A percentile compares a stretch with the other conserved stretches of the same genome.
These are phyloP conservation scores for Anguilla japonica DNA, from an alignment of 2,113 vertebrate species.

Conservation along the genomic window DNA sequence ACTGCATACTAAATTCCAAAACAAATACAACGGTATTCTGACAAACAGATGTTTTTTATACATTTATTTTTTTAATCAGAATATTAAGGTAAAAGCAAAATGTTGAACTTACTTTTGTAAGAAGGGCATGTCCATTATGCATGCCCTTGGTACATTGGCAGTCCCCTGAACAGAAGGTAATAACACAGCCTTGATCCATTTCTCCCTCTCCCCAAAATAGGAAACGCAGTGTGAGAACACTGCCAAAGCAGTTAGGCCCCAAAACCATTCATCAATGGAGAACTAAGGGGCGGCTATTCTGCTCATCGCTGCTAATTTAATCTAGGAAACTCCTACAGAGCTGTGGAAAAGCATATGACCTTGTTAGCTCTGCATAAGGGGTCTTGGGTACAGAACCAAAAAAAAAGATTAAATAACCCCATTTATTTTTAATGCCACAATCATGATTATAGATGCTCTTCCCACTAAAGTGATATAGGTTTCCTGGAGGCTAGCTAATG, in stretches of 20 bases:
- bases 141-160: constrained; percentile 42
- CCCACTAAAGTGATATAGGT: constrained; percentile 40
- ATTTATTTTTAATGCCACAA: constrained; percentile 12
- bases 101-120: constrained; percentile 26
- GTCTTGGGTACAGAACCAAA: not conserved
- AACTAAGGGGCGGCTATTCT: constrained; percentile 45
- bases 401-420: not conserved
- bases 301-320: constrained; percentile 53
- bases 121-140: constrained; percentile 37
- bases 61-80: no score
- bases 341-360: constrained; percentile 22
- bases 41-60: no score
- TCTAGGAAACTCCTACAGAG: constrained; percentile 51
- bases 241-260: constrained; percentile 60
- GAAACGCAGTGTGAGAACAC: constrained; percentile 57
- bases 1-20: not conserved
- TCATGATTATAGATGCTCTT: constrained; percentile 38
- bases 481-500: constrained; percentile 38
- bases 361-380: not conserved
- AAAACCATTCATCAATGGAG: constrained; percentile 56
- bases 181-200: constrained; percentile 53
- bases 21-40: not conserved
- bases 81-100: not conserved
- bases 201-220: constrained; percentile 54
- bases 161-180: constrained; percentile 40